A percentile compares a stretch with the other conserved stretches of the same genome.
These are phyloP conservation scores for Anolis sagrei DNA, from an alignment of 2,113 vertebrate genomes.

Conservation along the genomic window DNA sequence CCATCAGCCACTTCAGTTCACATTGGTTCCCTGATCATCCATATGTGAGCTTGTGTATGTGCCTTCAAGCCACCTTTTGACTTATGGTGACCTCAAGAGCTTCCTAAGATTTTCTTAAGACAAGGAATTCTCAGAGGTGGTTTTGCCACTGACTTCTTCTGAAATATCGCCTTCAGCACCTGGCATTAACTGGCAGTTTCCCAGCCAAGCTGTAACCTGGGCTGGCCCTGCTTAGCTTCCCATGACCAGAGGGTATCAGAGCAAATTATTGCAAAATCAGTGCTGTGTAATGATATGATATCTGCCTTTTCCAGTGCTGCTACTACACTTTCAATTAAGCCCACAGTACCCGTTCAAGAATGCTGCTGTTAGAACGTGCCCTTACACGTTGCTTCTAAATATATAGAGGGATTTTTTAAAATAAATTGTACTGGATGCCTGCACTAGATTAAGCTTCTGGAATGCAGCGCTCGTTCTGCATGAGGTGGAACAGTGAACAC, in stretches of 20 bases:
- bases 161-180: no score
- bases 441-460: constrained; percentile 4
- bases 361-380: background rate
- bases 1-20: background rate
- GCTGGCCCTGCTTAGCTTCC: no score
- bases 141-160: no score
- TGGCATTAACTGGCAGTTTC: no score
- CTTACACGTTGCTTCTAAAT: constrained; percentile 14
- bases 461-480: constrained; percentile 9
- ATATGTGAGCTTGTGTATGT: background rate
- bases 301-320: background rate
- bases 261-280: constrained; percentile 2
- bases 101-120: no score
- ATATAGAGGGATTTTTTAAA: background rate
- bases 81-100: no score
- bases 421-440: background rate
- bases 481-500: background rate
- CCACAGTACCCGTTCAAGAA: background rate
- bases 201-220: no score
- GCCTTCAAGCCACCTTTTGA: no score
- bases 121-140: no score
- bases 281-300: background rate
- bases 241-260: no score
- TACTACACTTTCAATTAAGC: background rate
- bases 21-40: background rate